phyloP scores from a whole-genome alignment of 2,888 invertebrate species.

The Cantharis lateralis region DNA sequence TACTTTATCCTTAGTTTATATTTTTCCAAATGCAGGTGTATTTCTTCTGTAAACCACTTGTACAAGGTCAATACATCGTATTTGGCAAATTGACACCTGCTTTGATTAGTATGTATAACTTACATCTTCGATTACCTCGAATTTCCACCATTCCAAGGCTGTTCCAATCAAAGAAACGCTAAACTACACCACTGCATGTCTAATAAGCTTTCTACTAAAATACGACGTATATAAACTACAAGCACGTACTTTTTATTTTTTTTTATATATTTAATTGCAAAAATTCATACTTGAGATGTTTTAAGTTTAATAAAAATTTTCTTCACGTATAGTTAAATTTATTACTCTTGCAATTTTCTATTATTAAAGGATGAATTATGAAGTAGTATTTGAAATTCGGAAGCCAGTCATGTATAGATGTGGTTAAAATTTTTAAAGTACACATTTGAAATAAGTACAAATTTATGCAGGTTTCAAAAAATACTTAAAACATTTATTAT shows the following conservation, averaged over 20 bases:
- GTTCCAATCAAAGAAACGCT: conserved; percentile 36
- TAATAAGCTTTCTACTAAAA: conserved; percentile 33
- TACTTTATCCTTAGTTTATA: neutral
- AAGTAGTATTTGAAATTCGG: conserved; percentile 37
- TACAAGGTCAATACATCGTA: conserved; percentile 36
- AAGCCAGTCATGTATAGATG: conserved; percentile 27
- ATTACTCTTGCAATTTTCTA: conserved; percentile 10
- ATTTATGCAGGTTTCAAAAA: neutral
- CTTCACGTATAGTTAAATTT: conserved; percentile 17
- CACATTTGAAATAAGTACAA: neutral
- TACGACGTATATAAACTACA: conserved; percentile 7
- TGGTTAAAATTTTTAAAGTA: conserved; percentile 8
- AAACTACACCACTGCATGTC: conserved; percentile 35
- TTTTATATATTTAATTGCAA: conserved; percentile 3
- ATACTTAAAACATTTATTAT: neutral
- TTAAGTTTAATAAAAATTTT: conserved; percentile 19
- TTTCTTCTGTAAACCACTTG: conserved; percentile 39
- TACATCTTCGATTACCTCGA: conserved; percentile 40
- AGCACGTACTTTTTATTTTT: neutral
- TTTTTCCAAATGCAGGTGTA: conserved; percentile 26
- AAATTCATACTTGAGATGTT: conserved; percentile 14
- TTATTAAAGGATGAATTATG: conserved; percentile 32
- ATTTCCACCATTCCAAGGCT: conserved; percentile 39
- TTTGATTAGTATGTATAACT: conserved; percentile 41
- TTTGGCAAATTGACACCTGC: conserved; percentile 36